These are phyloP conservation scores for Cyprinodon tularosa DNA, from an alignment of 2,113 vertebrate genomes.

Conservation along the genomic window DNA sequence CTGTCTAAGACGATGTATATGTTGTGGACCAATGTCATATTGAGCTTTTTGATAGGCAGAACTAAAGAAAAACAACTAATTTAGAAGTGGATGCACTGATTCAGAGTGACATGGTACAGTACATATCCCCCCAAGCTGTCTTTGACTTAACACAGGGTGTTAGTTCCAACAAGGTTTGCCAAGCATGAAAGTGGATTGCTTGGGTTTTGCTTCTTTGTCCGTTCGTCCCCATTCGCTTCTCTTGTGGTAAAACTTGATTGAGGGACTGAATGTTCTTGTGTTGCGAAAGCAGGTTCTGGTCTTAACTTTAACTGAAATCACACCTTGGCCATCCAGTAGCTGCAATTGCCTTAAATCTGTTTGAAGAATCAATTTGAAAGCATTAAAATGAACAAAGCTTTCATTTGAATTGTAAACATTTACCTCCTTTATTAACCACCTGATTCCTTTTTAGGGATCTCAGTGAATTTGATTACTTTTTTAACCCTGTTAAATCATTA, in stretches of 20 bases:
- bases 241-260: not conserved
- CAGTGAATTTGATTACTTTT: not conserved
- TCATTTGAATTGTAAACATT: not conserved
- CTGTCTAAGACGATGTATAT: not conserved
- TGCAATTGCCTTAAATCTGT: not conserved
- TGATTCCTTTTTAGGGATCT: not conserved
- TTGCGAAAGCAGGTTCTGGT: not conserved
- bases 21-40: not conserved
- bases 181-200: not conserved
- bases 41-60: not conserved
- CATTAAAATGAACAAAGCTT: not conserved
- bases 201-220: not conserved
- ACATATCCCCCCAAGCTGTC: not conserved
- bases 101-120: not conserved
- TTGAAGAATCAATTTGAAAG: not conserved
- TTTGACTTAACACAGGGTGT: not conserved
- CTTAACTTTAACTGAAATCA: not conserved
- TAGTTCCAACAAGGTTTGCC: not conserved
- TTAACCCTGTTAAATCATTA: not conserved
- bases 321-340: not conserved
- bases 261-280: not conserved
- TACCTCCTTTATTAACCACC: not conserved
- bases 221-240: not conserved
- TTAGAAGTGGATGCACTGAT: slow-evolving; percentile 5
- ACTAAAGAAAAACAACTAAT: not conserved